phyloP scores from a whole-genome alignment of 2,888 invertebrate genomes.

The Tetrapedia diversipes region DNA sequence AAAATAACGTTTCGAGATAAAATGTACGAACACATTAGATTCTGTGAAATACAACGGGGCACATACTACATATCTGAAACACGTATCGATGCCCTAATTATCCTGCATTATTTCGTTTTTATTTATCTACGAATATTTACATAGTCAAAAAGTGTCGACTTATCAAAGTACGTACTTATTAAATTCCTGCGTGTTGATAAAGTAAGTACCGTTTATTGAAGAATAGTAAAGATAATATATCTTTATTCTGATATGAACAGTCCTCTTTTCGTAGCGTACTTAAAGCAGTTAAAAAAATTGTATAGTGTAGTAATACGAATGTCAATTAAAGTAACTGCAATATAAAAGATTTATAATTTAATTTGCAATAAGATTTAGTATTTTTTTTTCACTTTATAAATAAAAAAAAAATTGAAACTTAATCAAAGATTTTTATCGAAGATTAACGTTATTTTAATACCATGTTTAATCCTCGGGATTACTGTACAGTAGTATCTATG shows the following conservation, averaged over 20 bases:
- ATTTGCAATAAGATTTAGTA: background rate
- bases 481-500: background rate
- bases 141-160: background rate
- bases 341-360: background rate
- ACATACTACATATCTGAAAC: background rate
- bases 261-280: background rate
- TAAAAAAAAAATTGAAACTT: no score
- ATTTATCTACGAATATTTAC: no score
- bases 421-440: no score
- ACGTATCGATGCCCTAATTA: background rate
- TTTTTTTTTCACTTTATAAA: background rate
- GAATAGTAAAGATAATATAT: background rate
- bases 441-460: no score
- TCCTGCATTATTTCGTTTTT: slow-evolving; percentile 1
- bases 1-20: no score
- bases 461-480: background rate
- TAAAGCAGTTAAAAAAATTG: background rate
- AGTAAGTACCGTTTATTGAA: background rate
- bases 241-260: background rate
- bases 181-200: background rate
- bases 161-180: background rate
- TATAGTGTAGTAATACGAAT: background rate
- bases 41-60: background rate
- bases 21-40: no score
- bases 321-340: background rate